Evolutionary conservation across 2,888 invertebrate species (phyloP).

Genomic region (Marronus borbonicus): DNA sequence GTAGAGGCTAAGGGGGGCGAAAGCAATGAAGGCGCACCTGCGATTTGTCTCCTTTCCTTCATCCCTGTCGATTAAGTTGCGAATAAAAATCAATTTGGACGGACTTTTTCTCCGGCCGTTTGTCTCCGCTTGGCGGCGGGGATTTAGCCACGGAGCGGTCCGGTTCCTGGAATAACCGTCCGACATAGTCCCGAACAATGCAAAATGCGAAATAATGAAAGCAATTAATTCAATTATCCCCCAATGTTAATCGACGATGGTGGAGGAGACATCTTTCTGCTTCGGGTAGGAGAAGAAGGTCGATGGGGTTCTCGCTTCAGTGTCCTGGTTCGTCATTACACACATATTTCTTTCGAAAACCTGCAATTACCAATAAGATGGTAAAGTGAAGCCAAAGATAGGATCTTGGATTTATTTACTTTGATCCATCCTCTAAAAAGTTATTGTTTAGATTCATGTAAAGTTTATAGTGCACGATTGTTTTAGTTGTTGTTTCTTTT

Average conservation of each 20-base stretch:
- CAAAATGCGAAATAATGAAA: conserved; percentile 71
- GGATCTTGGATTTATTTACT: too few relatives aligned
- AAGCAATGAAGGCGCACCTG: conserved; percentile 44
- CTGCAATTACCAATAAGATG: too few relatives aligned
- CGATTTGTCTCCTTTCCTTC: conserved; percentile 49
- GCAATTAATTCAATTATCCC: conserved; percentile 74
- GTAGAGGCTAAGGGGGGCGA: not conserved
- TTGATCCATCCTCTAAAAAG: too few relatives aligned
- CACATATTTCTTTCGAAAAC: too few relatives aligned
- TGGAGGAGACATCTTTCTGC: not conserved
- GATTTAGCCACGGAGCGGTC: conserved; percentile 64
- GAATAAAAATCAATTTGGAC: conserved; percentile 68
- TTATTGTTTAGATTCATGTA: too few relatives aligned
- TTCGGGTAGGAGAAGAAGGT: not conserved
- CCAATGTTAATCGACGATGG: conserved; percentile 22
- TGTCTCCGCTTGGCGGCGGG: conserved; percentile 69
- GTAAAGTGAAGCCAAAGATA: too few relatives aligned
- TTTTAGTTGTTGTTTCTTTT: too few relatives aligned
- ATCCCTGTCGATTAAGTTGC: conserved; percentile 51
- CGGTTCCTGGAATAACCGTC: conserved; percentile 55
- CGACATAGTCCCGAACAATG: conserved; percentile 65
- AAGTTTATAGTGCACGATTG: too few relatives aligned
- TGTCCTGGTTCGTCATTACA: too few relatives aligned
- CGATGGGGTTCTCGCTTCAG: not conserved
- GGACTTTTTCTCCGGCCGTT: conserved; percentile 65